Evolutionary conservation across 2,888 invertebrate species (phyloP).

Genomic region (Enoplolaimus lenunculus): DNA sequence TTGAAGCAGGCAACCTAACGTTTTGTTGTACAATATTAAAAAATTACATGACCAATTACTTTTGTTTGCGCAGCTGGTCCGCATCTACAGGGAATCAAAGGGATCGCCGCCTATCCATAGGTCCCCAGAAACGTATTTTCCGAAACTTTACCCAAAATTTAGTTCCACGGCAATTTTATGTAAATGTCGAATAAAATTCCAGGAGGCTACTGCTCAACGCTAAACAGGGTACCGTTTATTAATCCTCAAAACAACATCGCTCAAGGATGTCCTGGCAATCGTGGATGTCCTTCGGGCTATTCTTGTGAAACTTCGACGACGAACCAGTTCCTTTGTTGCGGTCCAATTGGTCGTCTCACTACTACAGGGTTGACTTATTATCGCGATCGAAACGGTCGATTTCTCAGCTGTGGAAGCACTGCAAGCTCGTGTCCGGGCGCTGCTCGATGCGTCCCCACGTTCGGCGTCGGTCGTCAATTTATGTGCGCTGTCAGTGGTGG

Average conservation of each 20-base stretch:
- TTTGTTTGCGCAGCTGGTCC: too few relatives aligned
- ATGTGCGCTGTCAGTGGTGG: too few relatives aligned
- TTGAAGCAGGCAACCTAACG: too few relatives aligned
- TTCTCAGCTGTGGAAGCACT: not conserved
- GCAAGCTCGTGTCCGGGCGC: not conserved
- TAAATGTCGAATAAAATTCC: too few relatives aligned
- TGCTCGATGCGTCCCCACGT: not conserved
- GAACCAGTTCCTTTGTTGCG: slow-evolving; percentile 8
- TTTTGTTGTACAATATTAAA: too few relatives aligned
- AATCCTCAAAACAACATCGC: not conserved
- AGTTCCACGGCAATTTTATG: too few relatives aligned
- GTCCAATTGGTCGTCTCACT: not conserved
- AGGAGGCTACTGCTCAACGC: slow-evolving; percentile 9
- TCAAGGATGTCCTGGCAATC: slow-evolving; percentile 1
- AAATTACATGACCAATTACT: too few relatives aligned
- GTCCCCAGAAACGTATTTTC: too few relatives aligned
- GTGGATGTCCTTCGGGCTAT: slow-evolving; percentile 5
- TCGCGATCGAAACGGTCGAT: not conserved
- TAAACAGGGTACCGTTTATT: not conserved
- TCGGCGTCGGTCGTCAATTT: not conserved
- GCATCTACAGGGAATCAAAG: too few relatives aligned
- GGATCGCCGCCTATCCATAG: too few relatives aligned
- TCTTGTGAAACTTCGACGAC: slow-evolving; percentile 7
- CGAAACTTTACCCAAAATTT: too few relatives aligned
- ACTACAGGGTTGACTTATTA: not conserved